Base-by-base conservation (phyloP, 2,888 invertebrate species). In the Dolomedes plantarius region DNA sequence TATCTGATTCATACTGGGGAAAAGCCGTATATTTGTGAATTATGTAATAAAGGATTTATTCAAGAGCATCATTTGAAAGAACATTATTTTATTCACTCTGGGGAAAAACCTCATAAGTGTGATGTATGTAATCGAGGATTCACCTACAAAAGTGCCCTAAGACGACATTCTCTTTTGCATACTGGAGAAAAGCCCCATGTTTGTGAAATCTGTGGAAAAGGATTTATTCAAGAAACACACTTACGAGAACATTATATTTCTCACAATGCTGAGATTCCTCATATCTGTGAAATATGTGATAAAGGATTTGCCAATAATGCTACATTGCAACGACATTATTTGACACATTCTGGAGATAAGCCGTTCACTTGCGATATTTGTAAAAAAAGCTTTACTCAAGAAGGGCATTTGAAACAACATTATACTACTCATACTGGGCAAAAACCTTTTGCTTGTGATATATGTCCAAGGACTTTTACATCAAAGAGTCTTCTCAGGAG, bases 301-400 rank as follows among this genome's bases (percentile, higher is more conserved):
- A 83, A 83, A 73, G 83, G 83, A 6, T 83, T 83, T 31, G 77
- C 83, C 16, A 83, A 83, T 56, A 83, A 83, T 72, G 83, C 83
- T 13, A 83, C 83, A 1, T 31, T 83, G 7, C 83, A 77, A 16
- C 46, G 83, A 27, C 83, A 83, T 28, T 73, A 77, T 19, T 7
- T 77, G 7, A 83, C 83, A 2, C 83, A 83, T 32, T 56, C 73
- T 2, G 83, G 77, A 5, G 77, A 77, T 56, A 83, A 77, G 39
- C 83, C 83, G 3, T 83, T 32, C 29, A 67, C 27, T 5, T 83
- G 83, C 50, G 75, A 77, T 29, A 19, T 77, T 0, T 83, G 83
- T 36, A 73, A 50, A 27, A 83, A 83, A 28, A 76, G 72, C 9
- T 83, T 83, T 56, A 56, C 72, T 0, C 83, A 83, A 23, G 83